Evolutionary conservation across 1,140 invertebrate genomes (phyloP).

Genomic region (Tyrophagus putrescentiae): DNA sequence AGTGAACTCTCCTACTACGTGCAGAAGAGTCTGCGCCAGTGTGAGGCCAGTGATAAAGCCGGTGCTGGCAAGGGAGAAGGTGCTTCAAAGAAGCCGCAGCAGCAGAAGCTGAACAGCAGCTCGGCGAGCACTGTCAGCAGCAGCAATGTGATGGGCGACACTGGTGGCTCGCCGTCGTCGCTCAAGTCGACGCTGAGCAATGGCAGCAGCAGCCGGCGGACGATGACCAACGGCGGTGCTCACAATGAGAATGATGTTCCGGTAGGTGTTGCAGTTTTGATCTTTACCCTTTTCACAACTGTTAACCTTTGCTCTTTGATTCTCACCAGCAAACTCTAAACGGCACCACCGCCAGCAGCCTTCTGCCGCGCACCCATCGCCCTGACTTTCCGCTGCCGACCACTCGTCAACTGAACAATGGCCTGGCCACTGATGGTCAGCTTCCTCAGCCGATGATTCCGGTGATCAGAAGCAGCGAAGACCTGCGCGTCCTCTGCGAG

Average conservation of each 20-base stretch:
- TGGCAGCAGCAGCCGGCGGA: not conserved
- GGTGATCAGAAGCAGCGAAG: not conserved
- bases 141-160: too few relatives aligned
- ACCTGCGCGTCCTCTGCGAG: not conserved
- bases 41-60: conserved; percentile 17
- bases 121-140: too few relatives aligned
- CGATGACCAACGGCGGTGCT: not conserved
- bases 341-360: not conserved
- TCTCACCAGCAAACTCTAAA: too few relatives aligned
- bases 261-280: not conserved
- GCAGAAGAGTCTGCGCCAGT: conserved; percentile 38
- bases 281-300: too few relatives aligned
- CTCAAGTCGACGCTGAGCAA: not conserved
- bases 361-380: not conserved
- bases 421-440: not conserved
- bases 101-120: not conserved
- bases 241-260: not conserved
- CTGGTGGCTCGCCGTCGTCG: not conserved
- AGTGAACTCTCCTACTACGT: conserved; percentile 67
- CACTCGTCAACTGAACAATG: not conserved
- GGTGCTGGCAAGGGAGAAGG: not conserved
- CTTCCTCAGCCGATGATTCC: not conserved
- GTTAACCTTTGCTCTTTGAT: too few relatives aligned
- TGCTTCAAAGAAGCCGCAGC: not conserved
- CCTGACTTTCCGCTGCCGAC: not conserved